These are phyloP conservation scores for Metalampra italica DNA, from an alignment of 2,888 invertebrate genomes.

Conservation along the genomic window DNA sequence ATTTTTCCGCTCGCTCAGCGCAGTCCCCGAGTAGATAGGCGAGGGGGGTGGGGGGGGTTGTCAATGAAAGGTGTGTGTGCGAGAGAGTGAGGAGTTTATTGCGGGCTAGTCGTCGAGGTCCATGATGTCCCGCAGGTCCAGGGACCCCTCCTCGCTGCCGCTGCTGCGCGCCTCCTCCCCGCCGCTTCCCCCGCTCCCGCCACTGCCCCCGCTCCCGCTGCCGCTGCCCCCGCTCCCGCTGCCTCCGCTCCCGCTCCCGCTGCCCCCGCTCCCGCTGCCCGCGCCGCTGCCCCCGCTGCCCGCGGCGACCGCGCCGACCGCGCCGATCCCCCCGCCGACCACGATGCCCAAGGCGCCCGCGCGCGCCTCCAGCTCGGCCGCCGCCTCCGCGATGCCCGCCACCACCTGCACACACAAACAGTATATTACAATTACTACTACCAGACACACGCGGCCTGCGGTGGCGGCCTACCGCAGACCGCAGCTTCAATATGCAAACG, in stretches of 20 bases:
- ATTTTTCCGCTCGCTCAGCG: too few species aligned
- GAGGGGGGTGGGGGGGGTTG: too few species aligned
- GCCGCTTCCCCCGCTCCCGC: constrained; percentile 26
- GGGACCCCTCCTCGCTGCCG: constrained; percentile 58
- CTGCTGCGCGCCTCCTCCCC: constrained; percentile 34
- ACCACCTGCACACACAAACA: background rate
- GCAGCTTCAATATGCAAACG: too few species aligned
- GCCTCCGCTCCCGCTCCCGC: too few species aligned
- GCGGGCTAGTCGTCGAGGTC: constrained; percentile 55
- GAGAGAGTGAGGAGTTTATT: constrained; percentile 7
- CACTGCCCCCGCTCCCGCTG: constrained; percentile 8
- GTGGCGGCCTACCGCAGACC: too few species aligned
- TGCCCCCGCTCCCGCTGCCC: constrained; percentile 11
- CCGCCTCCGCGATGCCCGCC: constrained; percentile 9
- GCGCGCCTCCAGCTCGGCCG: too few species aligned
- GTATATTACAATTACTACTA: background rate
- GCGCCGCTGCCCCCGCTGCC: constrained; percentile 24
- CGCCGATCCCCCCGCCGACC: too few species aligned
- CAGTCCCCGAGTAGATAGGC: too few species aligned
- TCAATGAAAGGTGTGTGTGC: too few species aligned
- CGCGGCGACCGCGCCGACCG: constrained; percentile 9
- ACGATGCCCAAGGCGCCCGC: too few species aligned
- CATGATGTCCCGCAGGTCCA: constrained; percentile 64
- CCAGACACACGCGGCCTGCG: too few species aligned
- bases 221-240: too few species aligned